Base-by-base conservation (phyloP, 2,888 invertebrate species). In the Suillia variegata region DNA sequence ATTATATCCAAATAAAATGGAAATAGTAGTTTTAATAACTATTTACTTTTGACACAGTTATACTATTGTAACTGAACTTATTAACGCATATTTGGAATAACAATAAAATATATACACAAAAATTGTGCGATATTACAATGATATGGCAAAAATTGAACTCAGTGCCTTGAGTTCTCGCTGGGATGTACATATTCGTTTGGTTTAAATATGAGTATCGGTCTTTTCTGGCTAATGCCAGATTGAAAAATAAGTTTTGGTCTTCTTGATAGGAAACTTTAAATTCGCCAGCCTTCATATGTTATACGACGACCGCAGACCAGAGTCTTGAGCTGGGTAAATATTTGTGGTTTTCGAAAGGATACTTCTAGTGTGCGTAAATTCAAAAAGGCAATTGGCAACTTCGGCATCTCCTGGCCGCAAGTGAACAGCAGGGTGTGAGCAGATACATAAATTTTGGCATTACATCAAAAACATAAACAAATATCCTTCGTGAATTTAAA, bases 281-380 rank as follows among this genome's bases (percentile, higher is more conserved):
- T 47, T 59, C 52, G 38, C 52, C 33, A 59, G 42, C 55, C 47
- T 26, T 47, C 55, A 59, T 56, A 56, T 59, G 60, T 24, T 56
- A 31, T 56, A 48, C 33, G 21, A 54, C 51, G 61, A 65, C 65
- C 67, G 52, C 64, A 65, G 69, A 69, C 70, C 67, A 51, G 64
- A 65, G 66, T 73, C 73, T 77, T 75, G 76, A 76, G 78, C 78
- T 75, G 75, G 74, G 76, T 76, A 78, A 79, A 79, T 79, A 79
- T 79, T 78, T 79, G 79, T 76, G 77, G 79, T 75, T 77, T 73
- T 70, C 70, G 70, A 75, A 76, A 70, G 77, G 73, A 77, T 77
- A 76, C 72, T 72, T 71, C 70, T 73, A 72, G 71, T 73, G 72
- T 77, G 76, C 74, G 73, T 76, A 73, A 73, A 75, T 71, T 73